Evolutionary conservation across 2,888 invertebrate genomes (phyloP).

Genomic region (Thera obeliscata): DNA sequence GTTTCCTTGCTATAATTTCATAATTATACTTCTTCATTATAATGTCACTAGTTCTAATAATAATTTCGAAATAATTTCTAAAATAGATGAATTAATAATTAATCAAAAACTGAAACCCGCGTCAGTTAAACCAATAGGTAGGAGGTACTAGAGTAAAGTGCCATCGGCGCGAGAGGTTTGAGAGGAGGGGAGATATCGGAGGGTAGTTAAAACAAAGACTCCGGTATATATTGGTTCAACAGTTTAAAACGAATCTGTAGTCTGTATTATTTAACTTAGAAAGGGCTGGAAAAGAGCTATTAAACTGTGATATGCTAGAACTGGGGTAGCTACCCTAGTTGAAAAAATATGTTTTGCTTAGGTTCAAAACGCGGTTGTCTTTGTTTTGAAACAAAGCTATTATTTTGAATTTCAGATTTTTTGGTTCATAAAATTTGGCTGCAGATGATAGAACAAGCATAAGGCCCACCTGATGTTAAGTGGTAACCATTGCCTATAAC

Average conservation of each 20-base stretch:
- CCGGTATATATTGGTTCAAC: slow-evolving; percentile 66
- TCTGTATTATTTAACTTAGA: slow-evolving; percentile 63
- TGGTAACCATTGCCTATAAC: no score
- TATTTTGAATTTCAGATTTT: no score
- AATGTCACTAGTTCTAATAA: no score
- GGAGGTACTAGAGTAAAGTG: slow-evolving; percentile 69
- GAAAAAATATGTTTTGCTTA: slow-evolving; percentile 1
- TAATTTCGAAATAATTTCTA: neutral
- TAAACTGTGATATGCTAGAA: slow-evolving; percentile 2
- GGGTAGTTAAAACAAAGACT: slow-evolving; percentile 69
- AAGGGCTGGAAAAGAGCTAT: slow-evolving; percentile 33
- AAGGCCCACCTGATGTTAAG: neutral
- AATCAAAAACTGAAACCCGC: slow-evolving; percentile 23
- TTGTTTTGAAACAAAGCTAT: neutral
- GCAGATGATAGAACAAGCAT: no score
- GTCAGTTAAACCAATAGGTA: slow-evolving; percentile 62
- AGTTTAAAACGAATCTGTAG: slow-evolving; percentile 60
- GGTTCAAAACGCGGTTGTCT: neutral
- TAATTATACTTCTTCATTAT: no score
- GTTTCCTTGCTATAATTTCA: no score
- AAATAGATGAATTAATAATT: slow-evolving; percentile 5
- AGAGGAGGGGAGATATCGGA: slow-evolving; percentile 57
- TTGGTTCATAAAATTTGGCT: no score
- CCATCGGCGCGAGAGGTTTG: slow-evolving; percentile 65
- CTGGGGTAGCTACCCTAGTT: slow-evolving; percentile 1